Base-by-base conservation (phyloP, 2,113 vertebrate genomes). In the Craseonycteris thonglongyai region DNA sequence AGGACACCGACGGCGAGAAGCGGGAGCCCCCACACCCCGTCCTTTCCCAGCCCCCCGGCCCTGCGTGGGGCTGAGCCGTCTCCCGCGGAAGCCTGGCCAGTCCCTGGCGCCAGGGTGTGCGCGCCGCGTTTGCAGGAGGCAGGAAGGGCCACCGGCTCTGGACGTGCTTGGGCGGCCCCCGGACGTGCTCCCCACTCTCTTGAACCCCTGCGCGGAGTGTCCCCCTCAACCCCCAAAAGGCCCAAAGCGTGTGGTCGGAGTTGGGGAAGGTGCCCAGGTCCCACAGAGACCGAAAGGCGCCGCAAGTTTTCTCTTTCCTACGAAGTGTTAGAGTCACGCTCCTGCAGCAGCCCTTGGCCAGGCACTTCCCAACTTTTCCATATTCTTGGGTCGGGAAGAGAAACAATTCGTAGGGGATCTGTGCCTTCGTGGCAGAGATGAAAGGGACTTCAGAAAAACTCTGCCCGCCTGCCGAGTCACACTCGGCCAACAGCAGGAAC, bases 361-460 rank as follows among this genome's bases (percentile, higher is more conserved):
- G n/a, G n/a, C n/a, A 8, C 56, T 68, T 75, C 68, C 79, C 61
- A 91, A 96, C 69, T 97, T 96, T 91, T 63, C 51, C 40, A 13
- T n/a, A n/a, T 59, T 81, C 5, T 81, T 7, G 15, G 8, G 35
- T 45, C 15, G 4, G 14, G 38, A 91, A 65, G 33, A 86, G 38
- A 91, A 69, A 72, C 68, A 21, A 11, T 49, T 65, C 38, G 3
- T 1, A 51, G 2, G 15, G 2, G 12, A 71, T 63, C 49, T 0
- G 21, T 10, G 72, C 82, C 5, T 51, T 24, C 38, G 0, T 12
- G 66, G 6, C 54, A 45, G 63, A 33, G 33, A 47, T 47, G 15
- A 5, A 61, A 71, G 33, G n/a, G 19, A 69, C 56, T 72, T 94
- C 6, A 47, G 90, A 18, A 78, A 58, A 89, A 47, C 42, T 63